Evolutionary conservation across 2,113 vertebrate species (phyloP).

Genomic region (Saguinus imperator): DNA sequence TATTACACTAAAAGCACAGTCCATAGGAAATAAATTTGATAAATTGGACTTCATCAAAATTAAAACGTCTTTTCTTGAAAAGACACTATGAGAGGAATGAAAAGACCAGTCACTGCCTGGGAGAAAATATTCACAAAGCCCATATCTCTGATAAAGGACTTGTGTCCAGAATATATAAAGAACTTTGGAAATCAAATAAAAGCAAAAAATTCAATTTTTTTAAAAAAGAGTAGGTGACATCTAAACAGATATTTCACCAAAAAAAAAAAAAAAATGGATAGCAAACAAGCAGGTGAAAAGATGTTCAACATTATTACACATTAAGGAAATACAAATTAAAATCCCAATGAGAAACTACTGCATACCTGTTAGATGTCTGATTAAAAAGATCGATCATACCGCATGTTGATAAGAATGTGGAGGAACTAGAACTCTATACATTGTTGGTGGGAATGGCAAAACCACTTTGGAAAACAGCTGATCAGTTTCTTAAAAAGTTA

Average conservation of each 20-base stretch:
- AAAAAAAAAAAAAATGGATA: not conserved
- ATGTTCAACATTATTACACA: not conserved
- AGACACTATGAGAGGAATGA: not conserved
- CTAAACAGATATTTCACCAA: not conserved
- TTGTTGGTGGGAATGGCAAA: not conserved
- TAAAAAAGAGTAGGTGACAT: not conserved
- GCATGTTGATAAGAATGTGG: not conserved
- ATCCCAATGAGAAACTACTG: not conserved
- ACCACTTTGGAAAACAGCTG: not conserved
- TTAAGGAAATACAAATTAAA: conserved; percentile 1
- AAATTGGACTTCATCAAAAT: not conserved
- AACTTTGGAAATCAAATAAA: not conserved
- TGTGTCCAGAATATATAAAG: not conserved
- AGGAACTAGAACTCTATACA: not conserved
- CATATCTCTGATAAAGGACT: not conserved
- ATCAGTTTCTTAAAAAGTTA: not conserved
- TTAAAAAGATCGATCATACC: not conserved
- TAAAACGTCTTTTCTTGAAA: not conserved
- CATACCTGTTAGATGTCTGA: not conserved
- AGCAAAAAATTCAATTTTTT: not conserved
- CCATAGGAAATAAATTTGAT: not conserved
- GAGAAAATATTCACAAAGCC: not conserved
- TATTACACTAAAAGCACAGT: not conserved
- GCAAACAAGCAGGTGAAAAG: not conserved
- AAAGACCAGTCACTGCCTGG: not conserved